A percentile compares a stretch with the other conserved stretches of the same genome.
phyloP scores from a whole-genome alignment of 1,140 invertebrate genomes.

The Spodoptera litura region DNA sequence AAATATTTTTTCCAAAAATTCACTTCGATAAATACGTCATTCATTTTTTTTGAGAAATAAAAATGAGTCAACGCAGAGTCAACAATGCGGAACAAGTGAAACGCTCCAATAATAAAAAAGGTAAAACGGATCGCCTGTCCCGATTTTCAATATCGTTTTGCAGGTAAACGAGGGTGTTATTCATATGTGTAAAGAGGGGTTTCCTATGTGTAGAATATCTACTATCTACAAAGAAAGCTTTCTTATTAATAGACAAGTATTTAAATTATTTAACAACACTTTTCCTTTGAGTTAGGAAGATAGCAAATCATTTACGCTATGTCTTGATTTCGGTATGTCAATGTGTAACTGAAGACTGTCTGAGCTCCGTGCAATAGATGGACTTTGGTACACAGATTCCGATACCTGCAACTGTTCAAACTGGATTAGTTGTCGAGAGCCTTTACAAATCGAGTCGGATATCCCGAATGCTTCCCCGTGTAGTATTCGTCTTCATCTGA shows the following conservation, averaged over 20 bases:
- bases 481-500: constrained; percentile 19
- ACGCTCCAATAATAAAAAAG: constrained; percentile 73
- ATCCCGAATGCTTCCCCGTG: constrained; percentile 45
- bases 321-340: constrained; percentile 41
- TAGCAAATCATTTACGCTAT: constrained; percentile 8
- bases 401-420: constrained; percentile 53
- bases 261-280: neutral
- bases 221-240: constrained; percentile 30
- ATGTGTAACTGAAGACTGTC: constrained; percentile 53
- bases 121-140: constrained; percentile 66
- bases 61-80: constrained; percentile 71
- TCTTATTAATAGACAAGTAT: constrained; percentile 20
- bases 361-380: constrained; percentile 41
- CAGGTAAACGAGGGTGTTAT: constrained; percentile 68
- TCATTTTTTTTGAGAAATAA: constrained; percentile 72
- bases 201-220: constrained; percentile 47
- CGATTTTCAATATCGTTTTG: constrained; percentile 74
- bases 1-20: constrained; percentile 58
- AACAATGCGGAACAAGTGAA: constrained; percentile 78
- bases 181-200: constrained; percentile 64
- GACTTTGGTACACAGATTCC: constrained; percentile 57
- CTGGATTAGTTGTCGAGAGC: constrained; percentile 55
- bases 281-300: neutral
- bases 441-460: constrained; percentile 45
- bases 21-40: constrained; percentile 71